These are phyloP conservation scores for Diploptera punctata DNA, from an alignment of 2,888 invertebrate species.

Conservation along the genomic window DNA sequence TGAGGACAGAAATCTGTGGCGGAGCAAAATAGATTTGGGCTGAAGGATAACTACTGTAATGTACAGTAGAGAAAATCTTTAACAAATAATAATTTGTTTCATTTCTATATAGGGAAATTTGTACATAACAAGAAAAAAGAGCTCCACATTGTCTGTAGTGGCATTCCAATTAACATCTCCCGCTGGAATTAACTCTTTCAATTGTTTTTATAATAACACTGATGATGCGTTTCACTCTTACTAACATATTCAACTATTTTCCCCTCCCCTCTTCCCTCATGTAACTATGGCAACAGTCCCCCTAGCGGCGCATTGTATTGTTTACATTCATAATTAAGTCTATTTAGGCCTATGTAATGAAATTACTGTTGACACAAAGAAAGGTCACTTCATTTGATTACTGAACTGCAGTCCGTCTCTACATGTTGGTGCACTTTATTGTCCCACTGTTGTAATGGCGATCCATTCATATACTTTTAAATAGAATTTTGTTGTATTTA, in stretches of 20 bases:
- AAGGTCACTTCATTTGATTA: neutral
- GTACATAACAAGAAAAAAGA: too few species aligned
- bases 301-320: neutral
- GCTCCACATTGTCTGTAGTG: neutral
- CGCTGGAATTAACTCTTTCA: neutral
- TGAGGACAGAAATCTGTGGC: too few species aligned
- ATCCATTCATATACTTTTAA: too few species aligned
- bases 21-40: too few species aligned
- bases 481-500: too few species aligned
- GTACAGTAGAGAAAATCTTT: too few species aligned
- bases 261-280: neutral
- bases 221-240: neutral
- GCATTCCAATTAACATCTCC: neutral
- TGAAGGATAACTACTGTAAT: too few species aligned
- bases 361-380: constrained; percentile 20
- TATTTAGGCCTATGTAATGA: constrained; percentile 26
- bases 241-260: neutral
- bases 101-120: too few species aligned
- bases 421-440: neutral
- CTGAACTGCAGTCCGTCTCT: neutral
- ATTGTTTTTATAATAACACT: neutral
- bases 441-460: neutral
- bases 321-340: constrained; percentile 26
- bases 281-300: neutral
- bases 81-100: too few species aligned